phyloP scores from a whole-genome alignment of 2,113 vertebrate genomes.

The Strix uralensis region DNA sequence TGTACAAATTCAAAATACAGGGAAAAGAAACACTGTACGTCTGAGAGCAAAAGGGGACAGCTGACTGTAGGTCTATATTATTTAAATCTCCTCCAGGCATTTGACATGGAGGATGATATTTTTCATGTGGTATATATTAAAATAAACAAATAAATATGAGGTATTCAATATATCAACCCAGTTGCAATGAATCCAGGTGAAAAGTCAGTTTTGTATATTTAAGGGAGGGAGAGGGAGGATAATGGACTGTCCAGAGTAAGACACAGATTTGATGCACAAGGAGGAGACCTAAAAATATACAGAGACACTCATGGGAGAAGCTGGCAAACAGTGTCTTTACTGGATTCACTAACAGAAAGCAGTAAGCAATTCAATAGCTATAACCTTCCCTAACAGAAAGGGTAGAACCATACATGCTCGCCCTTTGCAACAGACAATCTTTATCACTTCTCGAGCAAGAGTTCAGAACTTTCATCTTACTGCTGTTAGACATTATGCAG shows the following conservation, averaged over 20 bases:
- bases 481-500: rapidly evolving
- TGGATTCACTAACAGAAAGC: not conserved
- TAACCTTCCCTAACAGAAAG: not conserved
- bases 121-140: not conserved
- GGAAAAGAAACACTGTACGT: not conserved
- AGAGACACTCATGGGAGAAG: not conserved
- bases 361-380: not conserved
- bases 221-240: not conserved
- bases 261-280: not conserved
- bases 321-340: not conserved
- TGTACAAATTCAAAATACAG: not conserved
- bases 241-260: not conserved
- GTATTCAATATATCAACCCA: not conserved
- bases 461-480: not conserved
- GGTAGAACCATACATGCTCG: not conserved
- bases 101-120: not conserved
- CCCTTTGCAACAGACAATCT: not conserved
- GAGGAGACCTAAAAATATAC: not conserved
- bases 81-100: not conserved
- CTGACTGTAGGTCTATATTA: not conserved
- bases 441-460: not conserved
- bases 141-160: not conserved
- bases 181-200: not conserved
- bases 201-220: not conserved
- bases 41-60: not conserved